Percentiles rank a stretch among this genome's conserved stretches.
phyloP scores from a whole-genome alignment of 1,140 invertebrate genomes.

The Drosophila lacertosa region DNA sequence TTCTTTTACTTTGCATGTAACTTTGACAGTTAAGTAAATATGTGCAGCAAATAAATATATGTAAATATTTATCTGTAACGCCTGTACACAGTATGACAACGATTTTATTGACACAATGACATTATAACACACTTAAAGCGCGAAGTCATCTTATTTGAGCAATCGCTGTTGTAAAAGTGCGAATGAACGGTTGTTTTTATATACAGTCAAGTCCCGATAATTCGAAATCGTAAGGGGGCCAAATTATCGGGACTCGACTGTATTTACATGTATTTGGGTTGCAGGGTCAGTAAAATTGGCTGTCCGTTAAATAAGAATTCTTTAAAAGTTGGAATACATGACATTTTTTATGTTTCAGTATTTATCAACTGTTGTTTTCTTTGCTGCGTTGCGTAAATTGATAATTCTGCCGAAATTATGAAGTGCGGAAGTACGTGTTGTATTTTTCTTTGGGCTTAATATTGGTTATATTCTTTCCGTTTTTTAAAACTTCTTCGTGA shows the following conservation, averaged over 20 bases:
- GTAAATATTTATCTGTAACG: conserved; percentile 2
- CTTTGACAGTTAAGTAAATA: conserved; percentile 20
- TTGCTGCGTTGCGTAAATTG: neutral
- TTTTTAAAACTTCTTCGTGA: conserved; percentile 59
- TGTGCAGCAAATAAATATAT: conserved; percentile 8
- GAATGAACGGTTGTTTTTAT: conserved; percentile 37
- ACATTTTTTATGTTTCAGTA: no score
- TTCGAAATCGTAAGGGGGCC: no score
- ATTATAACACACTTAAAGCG: conserved; percentile 51
- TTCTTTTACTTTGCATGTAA: neutral
- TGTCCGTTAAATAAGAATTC: no score
- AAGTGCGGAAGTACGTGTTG: conserved; percentile 62
- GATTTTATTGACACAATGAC: conserved; percentile 55
- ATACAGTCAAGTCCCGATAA: no score
- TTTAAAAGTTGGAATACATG: conserved; percentile 3
- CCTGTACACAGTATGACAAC: conserved; percentile 14
- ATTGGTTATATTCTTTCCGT: conserved; percentile 54
- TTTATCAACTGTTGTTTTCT: neutral
- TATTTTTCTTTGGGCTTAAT: conserved; percentile 57
- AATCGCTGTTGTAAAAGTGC: conserved; percentile 43
- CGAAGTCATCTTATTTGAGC: conserved; percentile 34
- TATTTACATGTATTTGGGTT: no score
- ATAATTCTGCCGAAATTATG: conserved; percentile 6
- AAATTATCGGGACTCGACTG: no score
- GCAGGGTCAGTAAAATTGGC: no score